Evolutionary conservation across 2,797 vertebrate species (phyloP).

Genomic region (Dallia pectoralis): DNA sequence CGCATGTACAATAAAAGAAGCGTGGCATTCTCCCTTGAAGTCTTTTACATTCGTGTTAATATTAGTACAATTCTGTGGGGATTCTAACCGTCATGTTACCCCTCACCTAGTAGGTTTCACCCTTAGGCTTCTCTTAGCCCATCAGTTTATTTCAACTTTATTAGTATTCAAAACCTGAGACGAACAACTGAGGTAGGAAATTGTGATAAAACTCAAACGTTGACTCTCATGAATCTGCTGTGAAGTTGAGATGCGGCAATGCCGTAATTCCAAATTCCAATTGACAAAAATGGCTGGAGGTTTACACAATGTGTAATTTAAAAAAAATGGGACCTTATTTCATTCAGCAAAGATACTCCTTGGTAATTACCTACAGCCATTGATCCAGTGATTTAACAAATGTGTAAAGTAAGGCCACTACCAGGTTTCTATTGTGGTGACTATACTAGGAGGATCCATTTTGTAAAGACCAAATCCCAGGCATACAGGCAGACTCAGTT

Average conservation of each 20-base stretch:
- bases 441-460: slow-evolving; percentile 45
- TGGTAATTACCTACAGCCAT: background rate
- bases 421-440: slow-evolving; percentile 31
- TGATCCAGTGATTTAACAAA: background rate
- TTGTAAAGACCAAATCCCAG: slow-evolving; percentile 54
- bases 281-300: no score
- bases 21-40: no score
- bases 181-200: background rate
- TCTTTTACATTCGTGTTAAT: no score
- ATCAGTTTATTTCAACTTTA: background rate
- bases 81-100: no score
- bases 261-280: no score
- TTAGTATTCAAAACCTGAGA: background rate
- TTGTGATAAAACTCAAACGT: no score
- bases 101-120: no score
- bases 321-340: background rate
- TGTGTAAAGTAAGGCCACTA: background rate
- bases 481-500: slow-evolving; percentile 49
- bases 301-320: no score
- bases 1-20: no score
- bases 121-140: background rate
- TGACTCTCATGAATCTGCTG: no score
- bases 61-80: no score
- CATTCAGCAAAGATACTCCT: background rate
- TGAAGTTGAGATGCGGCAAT: no score